Base-by-base conservation (phyloP, 2,797 vertebrate genomes). In the Rhyacichthys aspro region DNA sequence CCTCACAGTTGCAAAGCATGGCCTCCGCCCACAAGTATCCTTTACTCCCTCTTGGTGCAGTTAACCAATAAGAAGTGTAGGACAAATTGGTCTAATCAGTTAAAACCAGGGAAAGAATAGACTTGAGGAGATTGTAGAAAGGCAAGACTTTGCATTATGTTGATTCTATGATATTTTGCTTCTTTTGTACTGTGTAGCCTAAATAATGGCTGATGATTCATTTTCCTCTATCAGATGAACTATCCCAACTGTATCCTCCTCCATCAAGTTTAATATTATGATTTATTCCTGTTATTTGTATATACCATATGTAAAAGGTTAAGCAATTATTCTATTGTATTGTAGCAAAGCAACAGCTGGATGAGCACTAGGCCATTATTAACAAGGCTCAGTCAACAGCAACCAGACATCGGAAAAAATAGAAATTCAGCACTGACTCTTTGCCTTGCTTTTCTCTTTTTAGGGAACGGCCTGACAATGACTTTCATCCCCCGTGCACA, bases 401-500 rank as follows among this genome's bases (percentile, higher is more conserved):
- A 47, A 49, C 45, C 3, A 8, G 58, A n/a, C 2, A 3, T 12
- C 3, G 11, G 16, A 45, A 8, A 43, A 8, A 43, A 54, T 9
- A 34, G 2, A 48, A 17, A 0, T 2, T 5, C 41, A 34, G 12
- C 11, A 36, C 0, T 56, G 19, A 67, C 2, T 34, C 9, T 15
- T 17, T 11, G n/a, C n/a, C 39, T 36, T 33, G 28, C 15, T 42
- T 53, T 7, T 34, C 9, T n/a, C 47, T 28, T 66, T 56, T 1
- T 74, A 98, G 97, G 94, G 86, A 91, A 89, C 19, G 90, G 82
- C 78, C 91, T 96, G 32, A 77, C 92, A 19, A 86, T 95, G 17
- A 90, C 92, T 0, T 96, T 96, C 74, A 95, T 97, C 89, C 94
- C 96, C n/a, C 93, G 96, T 60, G 95, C 97, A 9, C 96, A 98